Conservation (phyloP, 2,797 vertebrate species). For the Tarsius wallacei region DNA sequence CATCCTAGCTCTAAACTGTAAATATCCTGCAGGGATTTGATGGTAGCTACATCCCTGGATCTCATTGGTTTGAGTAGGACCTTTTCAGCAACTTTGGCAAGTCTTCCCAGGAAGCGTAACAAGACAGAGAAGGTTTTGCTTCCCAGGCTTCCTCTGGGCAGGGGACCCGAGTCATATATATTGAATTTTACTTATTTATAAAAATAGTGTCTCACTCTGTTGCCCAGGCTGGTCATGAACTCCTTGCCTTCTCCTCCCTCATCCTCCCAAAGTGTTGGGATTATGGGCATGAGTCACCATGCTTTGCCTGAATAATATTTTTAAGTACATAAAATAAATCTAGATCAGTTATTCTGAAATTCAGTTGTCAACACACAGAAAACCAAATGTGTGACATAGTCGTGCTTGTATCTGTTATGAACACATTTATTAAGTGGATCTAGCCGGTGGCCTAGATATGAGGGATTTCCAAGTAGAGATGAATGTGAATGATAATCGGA, state of each 20-base stretch:
- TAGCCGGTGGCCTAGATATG: background rate
- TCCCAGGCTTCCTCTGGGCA: background rate
- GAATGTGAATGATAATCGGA: background rate
- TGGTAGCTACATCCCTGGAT: fast-evolving
- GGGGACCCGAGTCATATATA: background rate
- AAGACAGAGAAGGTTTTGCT: background rate
- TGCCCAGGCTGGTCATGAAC: no score
- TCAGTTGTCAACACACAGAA: background rate
- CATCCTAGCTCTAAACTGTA: no score
- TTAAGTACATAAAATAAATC: background rate
- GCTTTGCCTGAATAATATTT: background rate
- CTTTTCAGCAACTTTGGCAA: background rate
- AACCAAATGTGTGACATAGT: background rate
- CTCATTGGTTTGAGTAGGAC: background rate
- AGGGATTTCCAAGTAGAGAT: background rate
- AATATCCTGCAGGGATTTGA: no score
- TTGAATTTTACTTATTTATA: no score
- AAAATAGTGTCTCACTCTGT: no score
- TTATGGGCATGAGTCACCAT: no score
- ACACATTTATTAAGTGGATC: background rate
- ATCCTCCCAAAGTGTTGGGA: no score
- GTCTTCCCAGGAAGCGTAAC: background rate
- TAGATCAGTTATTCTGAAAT: background rate
- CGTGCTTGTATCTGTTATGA: background rate
- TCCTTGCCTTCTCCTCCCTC: no score